Evolutionary conservation across 1,140 invertebrate genomes (phyloP), one percentile per base, ranked within the genome.

Genomic region (Halyomorpha halys): DNA sequence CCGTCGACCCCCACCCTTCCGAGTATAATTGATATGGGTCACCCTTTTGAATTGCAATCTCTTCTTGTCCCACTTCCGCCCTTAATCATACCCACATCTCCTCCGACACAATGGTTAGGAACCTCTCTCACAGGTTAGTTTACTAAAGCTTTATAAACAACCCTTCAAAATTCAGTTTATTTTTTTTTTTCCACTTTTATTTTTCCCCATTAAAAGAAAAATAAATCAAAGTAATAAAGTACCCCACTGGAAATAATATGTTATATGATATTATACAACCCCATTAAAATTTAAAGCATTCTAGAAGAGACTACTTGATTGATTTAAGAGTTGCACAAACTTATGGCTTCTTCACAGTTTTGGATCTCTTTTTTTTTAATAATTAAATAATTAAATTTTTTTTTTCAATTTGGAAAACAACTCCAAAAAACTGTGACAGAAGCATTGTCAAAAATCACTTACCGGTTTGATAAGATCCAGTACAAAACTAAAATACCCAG

Each of bases 401-500:
- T 39, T 11, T 13, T 39, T 11, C 15, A 23, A 56, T 18, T 56
- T 56, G 30, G 23, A 3, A 56, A 27, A 27, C 53, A 16, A 11
- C 23, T 30, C 2, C 30, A 8, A 23, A 25, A 27, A 30, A 56
- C 30, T 56, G 23, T 23, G 21, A 23, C 21, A 56, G n/a, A 39
- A 15, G 30, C 44, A 60, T 18, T 60, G 27, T 23, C 27, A n/a
- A 21, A 34, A 60, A 39, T 45, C 18, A 56, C 49, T 64, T 64
- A 59, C 51, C 63, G 18, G 44, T 64, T 18, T 39, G 25, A 44
- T 21, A 44, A 44, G 39, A 19, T 23, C 25, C 54, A 34, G 8
- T 54, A 19, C 63, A 68, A 70, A 68, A 66, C 68, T 68, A 56
- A 25, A 14, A 51, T 65, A 61, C 59, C 54, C 56, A 49, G 70